Evolutionary conservation across 2,888 invertebrate genomes (phyloP), one percentile per base, ranked within the genome.

Genomic region (Polyommatus icarus): DNA sequence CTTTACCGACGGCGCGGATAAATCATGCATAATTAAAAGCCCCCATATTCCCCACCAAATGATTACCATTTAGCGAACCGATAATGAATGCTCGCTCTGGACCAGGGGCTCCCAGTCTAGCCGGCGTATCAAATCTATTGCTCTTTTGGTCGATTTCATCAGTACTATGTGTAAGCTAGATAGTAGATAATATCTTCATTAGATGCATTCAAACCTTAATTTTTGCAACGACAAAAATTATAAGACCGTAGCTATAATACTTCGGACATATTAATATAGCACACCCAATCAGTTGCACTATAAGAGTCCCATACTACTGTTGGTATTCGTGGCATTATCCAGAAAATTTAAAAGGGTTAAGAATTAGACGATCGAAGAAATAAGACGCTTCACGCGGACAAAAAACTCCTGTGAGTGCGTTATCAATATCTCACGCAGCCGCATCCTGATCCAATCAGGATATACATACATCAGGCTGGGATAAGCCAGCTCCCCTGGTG

Each of bases 21-120:
- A 82, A 83, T 83, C 81, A 80, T 76, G 80, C 81, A 81, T 82
- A 83, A 83, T 82, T 83, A 82, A 83, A 84, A 81, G 84, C 82
- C 82, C 82, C 79, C 83, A 82, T 82, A 81, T 82, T 81, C 80
- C 82, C 72, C 76, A 79, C 79, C 79, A 80, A 80, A 78, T 82
- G 83, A 84, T 83, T 83, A 82, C 81, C 81, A 79, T 81, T 82
- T 83, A 80, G 81, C 80, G 79, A 81, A 80, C 77, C 80, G 77
- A 79, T 81, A 82, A 81, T 81, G 82, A 81, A 82, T 82, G 80
- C 82, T 80, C 82, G 81, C 50, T 82, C 82, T 73, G 78, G 36
- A 77, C 59, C 77, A 77, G 72, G 80, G 79, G 82, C 79, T 81
- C 79, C 78, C 36, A 36, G 67, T 79, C 75, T 80, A 78, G 78